These are phyloP conservation scores for Wiebesia pumilae DNA, from an alignment of 1,140 invertebrate genomes.

Conservation along the genomic window DNA sequence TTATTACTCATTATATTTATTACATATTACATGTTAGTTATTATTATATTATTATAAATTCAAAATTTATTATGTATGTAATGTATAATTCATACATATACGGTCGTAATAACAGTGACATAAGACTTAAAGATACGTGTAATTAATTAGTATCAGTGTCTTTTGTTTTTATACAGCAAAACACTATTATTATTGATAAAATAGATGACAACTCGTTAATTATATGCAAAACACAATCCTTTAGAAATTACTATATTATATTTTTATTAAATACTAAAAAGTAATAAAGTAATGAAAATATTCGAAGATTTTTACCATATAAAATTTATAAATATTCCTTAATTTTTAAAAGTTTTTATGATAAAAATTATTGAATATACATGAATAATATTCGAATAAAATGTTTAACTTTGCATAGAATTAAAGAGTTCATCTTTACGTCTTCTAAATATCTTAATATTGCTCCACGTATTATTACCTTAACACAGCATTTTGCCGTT, in stretches of 20 bases:
- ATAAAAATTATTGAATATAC: no score
- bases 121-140: slow-evolving; percentile 46
- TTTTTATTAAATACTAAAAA: not conserved
- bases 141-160: slow-evolving; percentile 34
- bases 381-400: not conserved
- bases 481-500: slow-evolving; percentile 9
- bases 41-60: slow-evolving; percentile 62
- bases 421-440: not conserved
- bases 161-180: slow-evolving; percentile 54
- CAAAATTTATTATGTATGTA: slow-evolving; percentile 59
- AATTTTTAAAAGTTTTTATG: no score
- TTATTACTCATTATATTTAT: slow-evolving; percentile 64
- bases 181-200: slow-evolving; percentile 50
- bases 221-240: slow-evolving; percentile 12
- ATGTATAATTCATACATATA: slow-evolving; percentile 55
- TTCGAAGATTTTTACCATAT: no score
- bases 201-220: slow-evolving; percentile 39
- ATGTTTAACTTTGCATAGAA: not conserved
- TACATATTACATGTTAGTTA: slow-evolving; percentile 65
- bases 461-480: slow-evolving; percentile 32
- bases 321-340: no score
- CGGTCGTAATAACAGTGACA: slow-evolving; percentile 46
- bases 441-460: slow-evolving; percentile 36
- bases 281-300: not conserved
- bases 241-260: not conserved